phyloP scores from a whole-genome alignment of 1,140 invertebrate species.

The Drosophila sp. region DNA sequence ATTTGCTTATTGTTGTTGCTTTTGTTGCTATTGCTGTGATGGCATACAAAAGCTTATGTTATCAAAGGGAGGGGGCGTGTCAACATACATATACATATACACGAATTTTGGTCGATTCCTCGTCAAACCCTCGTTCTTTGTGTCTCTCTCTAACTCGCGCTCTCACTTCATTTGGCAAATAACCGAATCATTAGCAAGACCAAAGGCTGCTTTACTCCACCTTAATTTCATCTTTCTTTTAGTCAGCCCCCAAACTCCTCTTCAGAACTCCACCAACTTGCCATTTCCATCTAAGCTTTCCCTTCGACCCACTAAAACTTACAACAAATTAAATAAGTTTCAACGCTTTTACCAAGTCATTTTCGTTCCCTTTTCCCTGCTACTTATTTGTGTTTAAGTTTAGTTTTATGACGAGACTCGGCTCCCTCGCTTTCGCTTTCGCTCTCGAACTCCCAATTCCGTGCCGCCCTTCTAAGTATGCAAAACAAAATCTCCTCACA shows the following conservation, averaged over 20 bases:
- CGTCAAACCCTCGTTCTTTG: neutral
- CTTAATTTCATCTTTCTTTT: neutral
- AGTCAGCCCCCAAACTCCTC: neutral
- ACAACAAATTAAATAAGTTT: constrained; percentile 79
- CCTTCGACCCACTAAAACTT: constrained; percentile 55
- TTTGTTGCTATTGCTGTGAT: constrained; percentile 21
- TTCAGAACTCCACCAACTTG: constrained; percentile 5
- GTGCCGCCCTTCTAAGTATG: constrained; percentile 33
- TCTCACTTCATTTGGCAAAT: constrained; percentile 59
- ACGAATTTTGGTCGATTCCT: constrained; percentile 8
- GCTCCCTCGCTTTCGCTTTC: neutral
- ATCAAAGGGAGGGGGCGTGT: constrained; percentile 29
- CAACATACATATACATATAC: neutral
- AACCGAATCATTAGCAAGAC: constrained; percentile 63
- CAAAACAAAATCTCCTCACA: constrained; percentile 58
- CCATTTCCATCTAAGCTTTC: constrained; percentile 9
- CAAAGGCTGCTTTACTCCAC: neutral
- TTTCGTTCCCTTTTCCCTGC: constrained; percentile 55
- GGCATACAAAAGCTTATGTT: constrained; percentile 60
- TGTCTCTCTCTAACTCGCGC: constrained; percentile 19
- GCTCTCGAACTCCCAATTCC: neutral
- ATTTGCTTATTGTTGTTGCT: constrained; percentile 45
- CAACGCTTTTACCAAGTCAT: constrained; percentile 78
- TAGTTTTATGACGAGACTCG: constrained; percentile 64
- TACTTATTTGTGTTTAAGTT: constrained; percentile 78